phyloP scores from a whole-genome alignment of 2,888 invertebrate genomes.

The Spodoptera picta region DNA sequence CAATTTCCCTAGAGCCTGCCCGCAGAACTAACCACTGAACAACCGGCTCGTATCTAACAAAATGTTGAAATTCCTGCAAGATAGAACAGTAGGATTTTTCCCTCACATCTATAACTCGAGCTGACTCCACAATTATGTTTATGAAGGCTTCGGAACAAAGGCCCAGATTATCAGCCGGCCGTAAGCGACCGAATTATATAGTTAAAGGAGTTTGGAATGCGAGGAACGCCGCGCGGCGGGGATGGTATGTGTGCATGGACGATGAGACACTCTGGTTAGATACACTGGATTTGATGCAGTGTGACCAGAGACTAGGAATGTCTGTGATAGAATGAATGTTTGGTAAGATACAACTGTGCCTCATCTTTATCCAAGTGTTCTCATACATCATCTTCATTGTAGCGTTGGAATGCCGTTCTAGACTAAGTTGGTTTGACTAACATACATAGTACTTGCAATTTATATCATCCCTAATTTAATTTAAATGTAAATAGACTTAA shows the following conservation, averaged over 20 bases:
- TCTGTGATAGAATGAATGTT: too few relatives aligned
- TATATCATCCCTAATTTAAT: too few relatives aligned
- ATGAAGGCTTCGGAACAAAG: slow-evolving; percentile 81
- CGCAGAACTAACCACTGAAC: slow-evolving; percentile 18
- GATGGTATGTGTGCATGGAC: slow-evolving; percentile 54
- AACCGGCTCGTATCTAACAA: slow-evolving; percentile 33
- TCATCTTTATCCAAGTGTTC: too few relatives aligned
- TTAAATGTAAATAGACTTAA: too few relatives aligned
- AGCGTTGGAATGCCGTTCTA: too few relatives aligned
- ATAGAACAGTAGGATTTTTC: slow-evolving; percentile 59
- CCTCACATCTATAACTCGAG: slow-evolving; percentile 68
- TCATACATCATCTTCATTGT: too few relatives aligned
- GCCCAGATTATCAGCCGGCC: slow-evolving; percentile 75
- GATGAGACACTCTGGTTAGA: slow-evolving; percentile 34
- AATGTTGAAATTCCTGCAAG: slow-evolving; percentile 53
- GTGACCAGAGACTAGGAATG: not conserved
- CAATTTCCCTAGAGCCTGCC: slow-evolving; percentile 22
- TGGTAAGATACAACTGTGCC: too few relatives aligned
- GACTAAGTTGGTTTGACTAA: too few relatives aligned
- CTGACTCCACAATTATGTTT: slow-evolving; percentile 72
- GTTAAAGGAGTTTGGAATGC: slow-evolving; percentile 72
- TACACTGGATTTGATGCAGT: slow-evolving; percentile 34
- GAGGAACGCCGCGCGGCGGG: slow-evolving; percentile 60
- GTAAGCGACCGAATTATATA: slow-evolving; percentile 83
- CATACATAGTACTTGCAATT: too few relatives aligned